Evolutionary conservation across 37 sponge, comb jelly and placozoan genomes (phyloP), one percentile per base, ranked within the genome.

Genomic region (Ianthella basta): DNA sequence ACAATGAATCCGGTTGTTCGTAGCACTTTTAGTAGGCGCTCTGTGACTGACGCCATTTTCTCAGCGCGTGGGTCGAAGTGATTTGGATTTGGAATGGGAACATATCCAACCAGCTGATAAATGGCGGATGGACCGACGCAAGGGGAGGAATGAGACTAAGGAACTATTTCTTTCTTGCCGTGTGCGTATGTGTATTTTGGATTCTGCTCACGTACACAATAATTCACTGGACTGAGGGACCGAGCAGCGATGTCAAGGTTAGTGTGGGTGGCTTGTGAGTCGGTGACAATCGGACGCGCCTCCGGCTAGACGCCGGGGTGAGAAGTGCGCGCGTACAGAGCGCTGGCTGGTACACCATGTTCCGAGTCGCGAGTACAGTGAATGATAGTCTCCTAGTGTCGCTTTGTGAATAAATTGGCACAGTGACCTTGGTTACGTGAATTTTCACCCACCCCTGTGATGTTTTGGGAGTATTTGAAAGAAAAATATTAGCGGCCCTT

Each of bases 211-310:
- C 78, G 39, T 32, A n/a, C 20, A 75, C 24, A n/a, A 75, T 75
- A 24, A 13, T 75, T 19, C 78, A 75, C 54, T 75, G 44, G 54
- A 41, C 44, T 18, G 78, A 75, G 39, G 78, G 37, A 20, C 78
- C 25, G 16, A 35, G 33, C 27, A 30, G 27, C 12, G 33, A 18
- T 18, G 70, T 16, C 70, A n/a, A 13, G 34, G 70, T 69, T 1
- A 69, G 70, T 69, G 63, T 61, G 63, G 63, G n/a, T 19, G 25
- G 8, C 27, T 23, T 61, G 63, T 61, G n/a, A 25, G n/a, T 4
- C 10, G n/a, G 13, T 27, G 15, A 18, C 16, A 18, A 56, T 56
- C n/a, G 66, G 23, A 64, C 66, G 20, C 23, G 20, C 23, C 20
- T 64, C 6, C 27, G 27, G 66, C 29, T 64, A 30, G 23, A 64